Conservation (phyloP, 2,797 vertebrate genomes). For the Xiphophorus birchmanni region DNA sequence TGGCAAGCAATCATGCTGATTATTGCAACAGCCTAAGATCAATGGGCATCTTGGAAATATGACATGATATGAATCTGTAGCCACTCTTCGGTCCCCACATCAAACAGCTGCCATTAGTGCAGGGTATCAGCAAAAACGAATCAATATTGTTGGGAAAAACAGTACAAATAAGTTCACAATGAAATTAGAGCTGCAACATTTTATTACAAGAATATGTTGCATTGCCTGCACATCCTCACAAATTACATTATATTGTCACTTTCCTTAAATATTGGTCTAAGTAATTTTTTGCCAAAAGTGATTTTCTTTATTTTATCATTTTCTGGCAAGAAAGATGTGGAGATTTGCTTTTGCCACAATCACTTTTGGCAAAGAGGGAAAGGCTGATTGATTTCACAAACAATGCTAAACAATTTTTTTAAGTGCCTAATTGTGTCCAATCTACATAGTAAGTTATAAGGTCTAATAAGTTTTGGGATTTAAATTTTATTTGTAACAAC, state of each 20-base stretch:
- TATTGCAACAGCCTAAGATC: slow-evolving; percentile 38
- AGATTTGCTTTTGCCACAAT: no score
- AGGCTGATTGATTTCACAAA: background rate
- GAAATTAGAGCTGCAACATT: background rate
- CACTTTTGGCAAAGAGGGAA: background rate
- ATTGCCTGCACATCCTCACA: background rate
- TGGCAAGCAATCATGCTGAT: slow-evolving; percentile 30
- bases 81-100: slow-evolving; percentile 16
- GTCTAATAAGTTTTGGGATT: background rate
- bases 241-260: background rate
- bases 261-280: no score
- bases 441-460: background rate
- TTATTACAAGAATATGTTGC: slow-evolving; percentile 4
- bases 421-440: background rate
- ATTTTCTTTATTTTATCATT: no score
- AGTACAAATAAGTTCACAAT: slow-evolving; percentile 2
- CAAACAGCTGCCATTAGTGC: slow-evolving; percentile 29
- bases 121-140: slow-evolving; percentile 14
- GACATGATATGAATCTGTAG: slow-evolving; percentile 43
- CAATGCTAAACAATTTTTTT: background rate
- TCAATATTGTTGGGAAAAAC: slow-evolving; percentile 22
- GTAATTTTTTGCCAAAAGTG: no score
- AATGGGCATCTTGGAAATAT: slow-evolving; percentile 45
- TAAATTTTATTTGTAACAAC: background rate
- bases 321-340: no score